Conservation (phyloP, 2,888 invertebrate genomes). For the Tinea semifulvella region DNA sequence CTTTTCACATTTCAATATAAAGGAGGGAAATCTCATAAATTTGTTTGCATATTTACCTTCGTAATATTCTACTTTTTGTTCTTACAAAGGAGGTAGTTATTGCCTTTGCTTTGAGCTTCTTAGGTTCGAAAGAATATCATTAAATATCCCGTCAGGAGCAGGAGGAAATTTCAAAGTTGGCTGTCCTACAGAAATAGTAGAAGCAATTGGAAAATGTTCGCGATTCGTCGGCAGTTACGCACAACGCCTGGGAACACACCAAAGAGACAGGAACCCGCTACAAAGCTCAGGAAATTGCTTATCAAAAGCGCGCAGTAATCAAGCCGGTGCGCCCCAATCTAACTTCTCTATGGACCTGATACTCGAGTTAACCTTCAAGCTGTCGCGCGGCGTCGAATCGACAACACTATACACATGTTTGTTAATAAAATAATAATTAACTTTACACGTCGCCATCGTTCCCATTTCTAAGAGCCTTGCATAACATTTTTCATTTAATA, state of each 20-base stretch:
- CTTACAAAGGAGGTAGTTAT: constrained; percentile 5
- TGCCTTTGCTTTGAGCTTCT: constrained; percentile 4
- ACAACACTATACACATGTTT: no score
- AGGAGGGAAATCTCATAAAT: constrained; percentile 7
- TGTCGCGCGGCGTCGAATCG: no score
- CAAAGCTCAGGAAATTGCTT: constrained; percentile 63
- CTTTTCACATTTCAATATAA: constrained; percentile 9
- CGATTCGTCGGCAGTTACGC: constrained; percentile 13
- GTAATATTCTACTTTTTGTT: constrained; percentile 8
- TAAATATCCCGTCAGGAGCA: constrained; percentile 5
- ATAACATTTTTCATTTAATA: no score
- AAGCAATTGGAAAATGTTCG: constrained; percentile 36
- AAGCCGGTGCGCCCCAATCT: constrained; percentile 42
- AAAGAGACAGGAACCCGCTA: constrained; percentile 37
- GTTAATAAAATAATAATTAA: no score
- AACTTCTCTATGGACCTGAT: constrained; percentile 42
- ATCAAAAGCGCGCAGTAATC: constrained; percentile 50
- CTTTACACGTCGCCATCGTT: no score
- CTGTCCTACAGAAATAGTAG: constrained; percentile 24
- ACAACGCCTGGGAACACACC: constrained; percentile 13
- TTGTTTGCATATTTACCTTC: constrained; percentile 2
- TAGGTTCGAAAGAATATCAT: constrained; percentile 2
- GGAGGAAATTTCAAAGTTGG: constrained; percentile 14
- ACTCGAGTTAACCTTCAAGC: no score
- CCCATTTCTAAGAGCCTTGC: no score